Conservation (phyloP, 2,113 vertebrate genomes). For the Thermophis baileyi region DNA sequence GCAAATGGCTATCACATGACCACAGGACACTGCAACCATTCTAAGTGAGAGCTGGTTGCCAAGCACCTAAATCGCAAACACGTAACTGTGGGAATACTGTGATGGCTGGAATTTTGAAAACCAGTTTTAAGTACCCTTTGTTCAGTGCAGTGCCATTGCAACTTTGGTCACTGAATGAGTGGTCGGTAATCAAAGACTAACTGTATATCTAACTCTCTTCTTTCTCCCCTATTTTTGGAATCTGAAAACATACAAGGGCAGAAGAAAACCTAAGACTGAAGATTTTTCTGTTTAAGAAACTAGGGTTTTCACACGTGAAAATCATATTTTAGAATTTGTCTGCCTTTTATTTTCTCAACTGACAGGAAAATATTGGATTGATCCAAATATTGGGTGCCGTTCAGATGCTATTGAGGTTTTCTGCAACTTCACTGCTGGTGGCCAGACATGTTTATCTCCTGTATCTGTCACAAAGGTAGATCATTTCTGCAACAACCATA, state of each 20-base stretch:
- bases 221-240: not conserved
- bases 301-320: not conserved
- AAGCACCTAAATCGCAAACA: not conserved
- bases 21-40: not conserved
- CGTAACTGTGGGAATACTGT: not conserved
- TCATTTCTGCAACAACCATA: constrained; percentile 5
- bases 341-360: constrained; percentile 39
- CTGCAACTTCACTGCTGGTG: constrained; percentile 97
- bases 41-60: not conserved
- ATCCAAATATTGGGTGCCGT: constrained; percentile 93
- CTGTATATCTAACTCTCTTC: not conserved
- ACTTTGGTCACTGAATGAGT: not conserved
- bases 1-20: not conserved
- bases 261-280: not conserved
- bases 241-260: not conserved
- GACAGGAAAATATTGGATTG: constrained; percentile 94
- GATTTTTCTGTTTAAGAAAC: not conserved
- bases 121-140: not conserved
- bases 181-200: not conserved
- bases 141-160: not conserved
- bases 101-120: not conserved
- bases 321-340: not conserved
- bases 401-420: constrained; percentile 95
- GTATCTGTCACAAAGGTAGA: constrained; percentile 84
- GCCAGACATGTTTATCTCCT: constrained; percentile 91